phyloP scores from a whole-genome alignment of 2,888 invertebrate species.

The Sesia apiformis region DNA sequence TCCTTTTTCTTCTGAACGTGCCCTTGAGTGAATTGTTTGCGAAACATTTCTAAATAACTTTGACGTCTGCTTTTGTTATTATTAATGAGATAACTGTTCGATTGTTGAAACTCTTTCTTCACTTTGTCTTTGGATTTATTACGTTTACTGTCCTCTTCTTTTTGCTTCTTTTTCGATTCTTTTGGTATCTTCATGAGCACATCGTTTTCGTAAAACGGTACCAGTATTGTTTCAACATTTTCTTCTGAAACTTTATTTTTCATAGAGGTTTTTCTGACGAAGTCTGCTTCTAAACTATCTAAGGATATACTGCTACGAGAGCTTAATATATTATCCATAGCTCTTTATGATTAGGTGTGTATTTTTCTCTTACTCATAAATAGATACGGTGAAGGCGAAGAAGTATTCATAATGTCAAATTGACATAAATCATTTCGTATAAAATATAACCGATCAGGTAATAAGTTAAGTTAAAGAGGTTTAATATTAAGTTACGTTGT shows the following conservation, averaged over 20 bases:
- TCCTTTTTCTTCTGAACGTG: conserved; percentile 15
- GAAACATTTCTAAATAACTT: conserved; percentile 55
- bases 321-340: conserved; percentile 42
- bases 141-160: conserved; percentile 15
- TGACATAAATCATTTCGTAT: conserved; percentile 12
- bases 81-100: conserved; percentile 45
- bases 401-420: conserved; percentile 28
- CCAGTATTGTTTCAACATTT: conserved; percentile 56
- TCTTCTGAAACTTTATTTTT: conserved; percentile 26
- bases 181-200: conserved; percentile 58
- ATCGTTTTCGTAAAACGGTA: conserved; percentile 66
- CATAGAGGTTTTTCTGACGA: conserved; percentile 23
- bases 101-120: conserved; percentile 20
- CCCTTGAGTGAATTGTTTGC: conserved; percentile 41
- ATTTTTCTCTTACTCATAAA: conserved; percentile 38
- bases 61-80: conserved; percentile 27
- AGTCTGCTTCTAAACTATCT: conserved; percentile 51
- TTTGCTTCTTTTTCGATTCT: conserved; percentile 27
- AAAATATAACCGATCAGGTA: too few species aligned
- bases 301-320: conserved; percentile 46
- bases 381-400: conserved; percentile 28
- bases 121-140: conserved; percentile 15
- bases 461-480: too few species aligned
- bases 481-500: too few species aligned
- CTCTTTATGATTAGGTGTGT: conserved; percentile 8